phyloP scores from a whole-genome alignment of 2,113 vertebrate genomes.

The Percopsis transmontana region DNA sequence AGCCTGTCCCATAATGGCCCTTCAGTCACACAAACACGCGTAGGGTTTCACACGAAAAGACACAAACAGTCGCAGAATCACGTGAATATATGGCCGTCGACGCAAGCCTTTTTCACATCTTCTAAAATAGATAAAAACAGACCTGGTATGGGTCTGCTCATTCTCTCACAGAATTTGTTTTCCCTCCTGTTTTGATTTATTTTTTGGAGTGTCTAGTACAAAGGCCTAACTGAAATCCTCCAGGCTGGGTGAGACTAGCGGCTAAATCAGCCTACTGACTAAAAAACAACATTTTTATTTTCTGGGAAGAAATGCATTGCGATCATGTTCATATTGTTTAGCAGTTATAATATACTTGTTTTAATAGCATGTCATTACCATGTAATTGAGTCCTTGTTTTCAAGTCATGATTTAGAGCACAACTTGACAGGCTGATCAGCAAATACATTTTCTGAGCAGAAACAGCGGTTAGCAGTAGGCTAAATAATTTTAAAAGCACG shows the following conservation, averaged over 20 bases:
- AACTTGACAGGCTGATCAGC: constrained; percentile 56
- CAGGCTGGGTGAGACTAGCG: too few species aligned
- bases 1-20: constrained; percentile 78
- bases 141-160: background rate
- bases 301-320: constrained; percentile 32
- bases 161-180: constrained; percentile 4
- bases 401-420: constrained; percentile 58
- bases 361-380: constrained; percentile 66
- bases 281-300: too few species aligned
- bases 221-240: too few species aligned
- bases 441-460: constrained; percentile 45
- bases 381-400: constrained; percentile 68
- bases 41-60: constrained; percentile 55
- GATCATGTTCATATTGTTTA: constrained; percentile 40
- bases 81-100: constrained; percentile 36
- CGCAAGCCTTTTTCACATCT: constrained; percentile 27
- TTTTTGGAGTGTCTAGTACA: background rate
- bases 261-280: too few species aligned
- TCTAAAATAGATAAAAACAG: constrained; percentile 18
- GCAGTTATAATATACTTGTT: constrained; percentile 50
- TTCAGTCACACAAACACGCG: constrained; percentile 74
- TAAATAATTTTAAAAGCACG: background rate
- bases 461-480: background rate
- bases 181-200: background rate
- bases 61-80: constrained; percentile 12